These are phyloP conservation scores for Halcyon malimbica DNA, from an alignment of 2,113 vertebrate genomes.

Conservation along the genomic window DNA sequence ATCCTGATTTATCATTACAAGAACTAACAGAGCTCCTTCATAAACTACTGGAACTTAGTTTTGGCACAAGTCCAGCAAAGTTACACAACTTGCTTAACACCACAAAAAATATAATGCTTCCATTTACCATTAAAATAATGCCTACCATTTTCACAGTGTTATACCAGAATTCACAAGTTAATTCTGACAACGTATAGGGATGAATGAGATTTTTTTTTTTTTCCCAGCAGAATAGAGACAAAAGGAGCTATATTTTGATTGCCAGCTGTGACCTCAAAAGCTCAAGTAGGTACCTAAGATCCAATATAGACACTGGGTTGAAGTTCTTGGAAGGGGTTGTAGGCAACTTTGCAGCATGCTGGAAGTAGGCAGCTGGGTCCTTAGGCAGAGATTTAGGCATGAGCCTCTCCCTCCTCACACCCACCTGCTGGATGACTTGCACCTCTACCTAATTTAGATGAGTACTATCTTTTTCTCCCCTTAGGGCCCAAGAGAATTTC, in stretches of 20 bases:
- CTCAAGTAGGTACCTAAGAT: background rate
- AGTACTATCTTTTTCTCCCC: background rate
- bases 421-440: constrained; percentile 29
- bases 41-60: background rate
- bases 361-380: constrained; percentile 1
- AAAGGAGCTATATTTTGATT: background rate
- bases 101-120: background rate
- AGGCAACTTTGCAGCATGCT: background rate
- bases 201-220: background rate
- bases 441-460: constrained; percentile 17
- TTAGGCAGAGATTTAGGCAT: background rate
- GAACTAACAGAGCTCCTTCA: constrained; percentile 46
- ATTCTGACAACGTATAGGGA: background rate
- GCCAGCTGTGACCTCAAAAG: fast-evolving
- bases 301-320: background rate
- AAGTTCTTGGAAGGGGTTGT: background rate
- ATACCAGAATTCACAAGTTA: background rate
- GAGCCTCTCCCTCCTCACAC: constrained; percentile 9
- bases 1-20: constrained; percentile 50
- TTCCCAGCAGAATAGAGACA: background rate
- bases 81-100: background rate
- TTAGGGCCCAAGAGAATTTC: constrained; percentile 17
- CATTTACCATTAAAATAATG: background rate
- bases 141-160: background rate
- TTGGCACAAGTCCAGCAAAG: constrained; percentile 10